Evolutionary conservation across 2,888 invertebrate species (phyloP), one percentile per base, ranked within the genome.

Genomic region (Drosophila mayaguana): DNA sequence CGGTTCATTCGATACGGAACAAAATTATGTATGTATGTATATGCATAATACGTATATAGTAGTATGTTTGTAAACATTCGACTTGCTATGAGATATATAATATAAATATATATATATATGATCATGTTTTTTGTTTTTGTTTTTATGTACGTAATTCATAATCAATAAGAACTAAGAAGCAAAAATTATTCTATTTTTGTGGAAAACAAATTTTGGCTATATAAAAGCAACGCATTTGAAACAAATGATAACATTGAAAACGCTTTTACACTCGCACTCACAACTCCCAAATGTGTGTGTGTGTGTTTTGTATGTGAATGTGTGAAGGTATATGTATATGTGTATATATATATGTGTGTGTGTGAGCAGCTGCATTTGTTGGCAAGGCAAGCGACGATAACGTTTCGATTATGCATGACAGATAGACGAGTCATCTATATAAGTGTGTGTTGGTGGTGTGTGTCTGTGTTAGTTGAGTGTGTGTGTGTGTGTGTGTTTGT

Each of bases 141-240:
- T 54, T 54, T 32, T 18, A 69, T 36, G 60, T 72, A 72, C 57
- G 62, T 55, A 65, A 65, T 62, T 66, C 40, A 70, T 69, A 69
- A 68, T 73, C 32, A 51, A 79, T 81, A 72, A 84, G 43, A 88
- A 80, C 83, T 83, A 84, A 81, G 53, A 64, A 84, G 73, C 61
- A 75, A 73, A 82, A 86, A 89, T 88, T 85, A 88, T 81, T 71
- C 89, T 89, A 86, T 68, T 67, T 67, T 68, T 65, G 72, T 87
- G 82, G 85, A 84, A 83, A 86, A 89, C 82, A 84, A 86, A 87
- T 88, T 89, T 84, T 81, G 83, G 88, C 84, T 89, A 88, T 75
- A 63, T 74, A 63, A 87, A 83, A 75, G 88, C 84, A 86, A 88
- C 72, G 81, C 75, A 75, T 79, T 75, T 79, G 59, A 80, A 85